A percentile compares a stretch with the other conserved stretches of the same genome.
These are phyloP conservation scores for Physeter macrocephalus DNA, from an alignment of 2,113 vertebrate species.

Conservation along the genomic window DNA sequence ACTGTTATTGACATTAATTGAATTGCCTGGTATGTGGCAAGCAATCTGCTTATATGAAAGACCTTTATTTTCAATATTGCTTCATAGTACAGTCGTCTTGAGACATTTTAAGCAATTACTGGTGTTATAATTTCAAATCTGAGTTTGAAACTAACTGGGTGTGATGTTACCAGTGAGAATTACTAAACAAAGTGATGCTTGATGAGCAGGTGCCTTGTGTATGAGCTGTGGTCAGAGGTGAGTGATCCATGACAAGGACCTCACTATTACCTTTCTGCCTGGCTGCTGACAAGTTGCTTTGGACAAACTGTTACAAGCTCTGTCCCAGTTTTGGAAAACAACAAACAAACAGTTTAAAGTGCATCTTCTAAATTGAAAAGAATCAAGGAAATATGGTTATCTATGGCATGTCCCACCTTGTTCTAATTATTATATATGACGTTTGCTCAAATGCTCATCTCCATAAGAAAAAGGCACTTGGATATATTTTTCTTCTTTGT, in stretches of 20 bases:
- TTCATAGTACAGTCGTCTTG: background rate
- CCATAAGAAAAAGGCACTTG: background rate
- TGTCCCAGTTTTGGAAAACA: background rate
- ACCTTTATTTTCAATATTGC: background rate
- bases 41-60: background rate
- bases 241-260: accelerated
- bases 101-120: background rate
- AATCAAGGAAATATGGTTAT: background rate
- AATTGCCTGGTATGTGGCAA: background rate
- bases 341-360: background rate
- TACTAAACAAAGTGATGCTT: background rate
- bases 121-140: background rate
- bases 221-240: background rate
- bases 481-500: too few species aligned
- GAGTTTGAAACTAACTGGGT: background rate
- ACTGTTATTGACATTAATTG: background rate
- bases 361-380: background rate
- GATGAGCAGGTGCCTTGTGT: background rate
- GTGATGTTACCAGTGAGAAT: background rate
- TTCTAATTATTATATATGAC: background rate
- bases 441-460: background rate
- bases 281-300: background rate
- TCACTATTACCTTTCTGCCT: background rate
- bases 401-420: background rate
- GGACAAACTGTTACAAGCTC: background rate